Percentiles rank a stretch among this genome's conserved stretches.
Evolutionary conservation across 2,888 invertebrate species (phyloP).

Genomic region (Ophion ellenae): DNA sequence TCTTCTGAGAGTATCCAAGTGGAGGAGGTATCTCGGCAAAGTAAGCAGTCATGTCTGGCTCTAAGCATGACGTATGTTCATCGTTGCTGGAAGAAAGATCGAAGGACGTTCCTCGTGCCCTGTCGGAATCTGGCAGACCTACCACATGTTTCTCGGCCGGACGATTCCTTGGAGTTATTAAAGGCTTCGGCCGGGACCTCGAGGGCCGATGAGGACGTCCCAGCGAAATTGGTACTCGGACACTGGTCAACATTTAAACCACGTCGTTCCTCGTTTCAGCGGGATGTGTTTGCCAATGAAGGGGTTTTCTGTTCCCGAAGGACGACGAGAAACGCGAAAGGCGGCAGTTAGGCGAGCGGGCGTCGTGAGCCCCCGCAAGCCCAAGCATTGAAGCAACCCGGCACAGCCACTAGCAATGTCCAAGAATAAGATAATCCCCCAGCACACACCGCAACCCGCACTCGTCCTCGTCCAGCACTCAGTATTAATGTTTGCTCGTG

Average conservation of each 20-base stretch:
- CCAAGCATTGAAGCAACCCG: conserved; percentile 59
- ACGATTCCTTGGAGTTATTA: conserved; percentile 62
- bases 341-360: conserved; percentile 57
- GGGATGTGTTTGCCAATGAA: conserved; percentile 67
- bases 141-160: conserved; percentile 50
- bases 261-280: conserved; percentile 65
- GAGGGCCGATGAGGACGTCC: conserved; percentile 40
- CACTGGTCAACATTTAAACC: conserved; percentile 69
- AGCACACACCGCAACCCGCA: conserved; percentile 74
- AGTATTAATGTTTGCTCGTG: conserved; percentile 83
- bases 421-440: conserved; percentile 82
- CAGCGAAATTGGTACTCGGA: conserved; percentile 61
- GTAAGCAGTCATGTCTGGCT: not conserved
- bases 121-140: conserved; percentile 27
- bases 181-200: conserved; percentile 24
- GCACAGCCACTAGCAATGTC: conserved; percentile 72
- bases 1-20: not conserved
- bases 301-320: conserved; percentile 67
- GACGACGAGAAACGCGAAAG: conserved; percentile 61
- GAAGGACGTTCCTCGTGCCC: not conserved
- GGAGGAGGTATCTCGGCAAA: not conserved
- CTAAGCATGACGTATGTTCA: not conserved
- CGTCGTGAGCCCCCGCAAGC: conserved; percentile 57
- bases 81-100: not conserved
- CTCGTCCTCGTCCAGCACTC: conserved; percentile 69